Percentiles rank a stretch among this genome's conserved stretches.
phyloP scores from a whole-genome alignment of 2,113 vertebrate genomes.

The Eublepharis macularius region DNA sequence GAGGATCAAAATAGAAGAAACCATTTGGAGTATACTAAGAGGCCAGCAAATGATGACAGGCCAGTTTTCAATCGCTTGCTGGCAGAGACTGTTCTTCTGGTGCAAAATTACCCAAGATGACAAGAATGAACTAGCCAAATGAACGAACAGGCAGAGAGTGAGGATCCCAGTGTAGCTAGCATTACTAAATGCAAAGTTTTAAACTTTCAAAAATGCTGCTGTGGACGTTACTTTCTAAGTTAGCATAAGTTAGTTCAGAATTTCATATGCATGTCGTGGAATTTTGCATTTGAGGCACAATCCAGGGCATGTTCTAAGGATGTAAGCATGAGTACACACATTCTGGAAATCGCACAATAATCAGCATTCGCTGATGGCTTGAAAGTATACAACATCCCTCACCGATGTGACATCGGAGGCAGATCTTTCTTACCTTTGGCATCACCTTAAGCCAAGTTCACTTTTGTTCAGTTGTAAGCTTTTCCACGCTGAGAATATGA shows the following conservation, averaged over 20 bases:
- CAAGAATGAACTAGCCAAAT: neutral
- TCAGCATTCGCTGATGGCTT: neutral
- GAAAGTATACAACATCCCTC: neutral
- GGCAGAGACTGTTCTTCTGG: no score
- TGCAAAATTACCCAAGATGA: neutral
- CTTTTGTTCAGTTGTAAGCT: neutral
- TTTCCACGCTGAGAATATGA: no score
- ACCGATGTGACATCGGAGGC: neutral
- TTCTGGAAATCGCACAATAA: neutral
- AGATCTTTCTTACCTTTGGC: neutral
- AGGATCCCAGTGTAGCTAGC: neutral
- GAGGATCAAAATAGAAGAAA: neutral
- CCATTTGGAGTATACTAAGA: neutral
- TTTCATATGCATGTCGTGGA: neutral
- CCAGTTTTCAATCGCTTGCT: neutral
- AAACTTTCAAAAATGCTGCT: neutral
- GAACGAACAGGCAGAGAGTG: neutral
- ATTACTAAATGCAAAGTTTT: neutral
- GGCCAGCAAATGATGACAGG: neutral
- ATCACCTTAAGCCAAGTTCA: neutral
- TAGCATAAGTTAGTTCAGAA: neutral
- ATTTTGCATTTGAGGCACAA: neutral
- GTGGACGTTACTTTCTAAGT: neutral
- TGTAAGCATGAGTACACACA: neutral
- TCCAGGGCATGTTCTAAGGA: neutral